Conservation (phyloP, 2,888 invertebrate genomes). For the Pachymerium ferrugineum region DNA sequence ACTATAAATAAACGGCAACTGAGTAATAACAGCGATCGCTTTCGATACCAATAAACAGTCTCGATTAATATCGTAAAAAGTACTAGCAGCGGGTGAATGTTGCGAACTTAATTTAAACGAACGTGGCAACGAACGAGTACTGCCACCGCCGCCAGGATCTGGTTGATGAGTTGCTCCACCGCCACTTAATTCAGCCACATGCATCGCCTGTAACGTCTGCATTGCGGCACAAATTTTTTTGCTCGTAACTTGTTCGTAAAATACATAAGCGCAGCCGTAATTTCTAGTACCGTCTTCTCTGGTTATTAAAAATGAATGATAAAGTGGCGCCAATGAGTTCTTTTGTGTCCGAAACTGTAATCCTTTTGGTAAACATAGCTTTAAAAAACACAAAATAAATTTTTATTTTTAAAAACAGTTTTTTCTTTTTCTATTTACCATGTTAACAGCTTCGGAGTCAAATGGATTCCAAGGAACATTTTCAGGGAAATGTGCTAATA, state of each 20-base stretch:
- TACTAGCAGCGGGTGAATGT: conserved; percentile 55
- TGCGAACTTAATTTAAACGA: conserved; percentile 66
- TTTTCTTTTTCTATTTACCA: conserved; percentile 64
- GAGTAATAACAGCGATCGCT: conserved; percentile 86
- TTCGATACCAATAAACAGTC: conserved; percentile 94
- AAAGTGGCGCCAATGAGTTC: conserved; percentile 73
- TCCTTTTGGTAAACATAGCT: conserved; percentile 93
- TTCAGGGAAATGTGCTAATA: conserved; percentile 91
- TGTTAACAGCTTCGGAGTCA: conserved; percentile 91
- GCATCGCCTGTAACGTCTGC: conserved; percentile 80
- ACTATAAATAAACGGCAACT: conserved; percentile 82
- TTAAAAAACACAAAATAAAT: too few relatives aligned
- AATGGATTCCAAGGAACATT: conserved; percentile 74
- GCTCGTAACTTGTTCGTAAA: conserved; percentile 93
- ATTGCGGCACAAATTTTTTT: conserved; percentile 89
- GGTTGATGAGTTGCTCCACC: conserved; percentile 50
- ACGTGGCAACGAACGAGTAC: conserved; percentile 77
- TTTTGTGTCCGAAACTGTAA: conserved; percentile 91
- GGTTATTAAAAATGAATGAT: conserved; percentile 96
- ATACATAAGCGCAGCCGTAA: conserved; percentile 90
- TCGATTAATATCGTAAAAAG: conserved; percentile 77
- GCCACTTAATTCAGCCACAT: conserved; percentile 76
- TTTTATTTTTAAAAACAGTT: background rate
- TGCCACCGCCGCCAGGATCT: conserved; percentile 45
- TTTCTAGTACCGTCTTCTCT: conserved; percentile 91